Conservation (phyloP, 2,888 invertebrate species). For the Saturnia pavonia region DNA sequence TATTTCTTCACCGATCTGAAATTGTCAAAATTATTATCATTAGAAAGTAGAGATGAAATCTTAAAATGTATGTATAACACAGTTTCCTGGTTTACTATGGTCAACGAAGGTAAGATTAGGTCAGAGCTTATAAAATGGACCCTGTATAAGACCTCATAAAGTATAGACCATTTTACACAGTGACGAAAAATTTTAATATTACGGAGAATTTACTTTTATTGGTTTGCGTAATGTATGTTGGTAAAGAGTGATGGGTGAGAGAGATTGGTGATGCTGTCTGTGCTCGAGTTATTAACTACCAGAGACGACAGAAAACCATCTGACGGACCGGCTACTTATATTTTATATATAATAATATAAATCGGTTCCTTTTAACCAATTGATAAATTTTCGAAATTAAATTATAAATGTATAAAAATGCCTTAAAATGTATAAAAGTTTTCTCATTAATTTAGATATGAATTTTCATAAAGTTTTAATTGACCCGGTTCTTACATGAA, state of each 20-base stretch:
- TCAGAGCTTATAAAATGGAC: no score
- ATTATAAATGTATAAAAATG: no score
- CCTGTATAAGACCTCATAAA: not conserved
- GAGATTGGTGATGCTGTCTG: no score
- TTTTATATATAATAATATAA: not conserved
- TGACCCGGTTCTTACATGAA: not conserved
- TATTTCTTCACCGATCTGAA: constrained; percentile 54
- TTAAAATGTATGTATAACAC: not conserved
- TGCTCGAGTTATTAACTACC: no score
- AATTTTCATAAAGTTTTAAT: not conserved
- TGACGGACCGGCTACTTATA: no score
- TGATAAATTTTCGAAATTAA: not conserved
- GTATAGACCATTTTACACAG: no score
- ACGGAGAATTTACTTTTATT: no score
- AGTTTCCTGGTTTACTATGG: not conserved
- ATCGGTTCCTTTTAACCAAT: not conserved
- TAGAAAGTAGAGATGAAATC: not conserved
- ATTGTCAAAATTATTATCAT: constrained; percentile 17
- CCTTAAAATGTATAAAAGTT: not conserved
- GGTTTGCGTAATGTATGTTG: no score
- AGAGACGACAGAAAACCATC: no score
- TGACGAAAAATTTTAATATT: no score
- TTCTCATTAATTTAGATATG: not conserved
- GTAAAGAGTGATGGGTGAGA: no score
- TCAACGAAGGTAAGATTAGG: not conserved